phyloP scores from a whole-genome alignment of 2,888 invertebrate species.

The Limenitis arthemis region DNA sequence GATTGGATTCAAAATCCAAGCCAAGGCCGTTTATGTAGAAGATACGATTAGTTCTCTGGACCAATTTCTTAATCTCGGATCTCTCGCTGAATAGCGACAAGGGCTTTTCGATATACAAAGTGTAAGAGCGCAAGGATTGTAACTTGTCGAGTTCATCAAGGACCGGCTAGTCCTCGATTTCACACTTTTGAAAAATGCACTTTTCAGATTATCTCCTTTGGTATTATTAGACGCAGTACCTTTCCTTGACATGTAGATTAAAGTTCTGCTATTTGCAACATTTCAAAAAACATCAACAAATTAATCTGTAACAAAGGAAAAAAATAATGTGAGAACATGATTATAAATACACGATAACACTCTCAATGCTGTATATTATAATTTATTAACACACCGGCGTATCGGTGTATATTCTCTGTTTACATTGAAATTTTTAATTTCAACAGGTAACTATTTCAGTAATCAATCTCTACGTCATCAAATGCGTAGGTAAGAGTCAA shows the following conservation, averaged over 20 bases:
- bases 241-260: conserved; percentile 62
- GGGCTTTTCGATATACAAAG: conserved; percentile 62
- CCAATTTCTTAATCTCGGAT: conserved; percentile 74
- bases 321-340: background rate
- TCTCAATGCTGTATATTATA: no score
- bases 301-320: conserved; percentile 56
- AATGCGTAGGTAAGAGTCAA: background rate
- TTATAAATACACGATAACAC: no score
- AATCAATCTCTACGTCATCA: no score
- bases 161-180: conserved; percentile 69
- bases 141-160: conserved; percentile 69
- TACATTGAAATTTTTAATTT: no score
- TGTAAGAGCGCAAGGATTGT: conserved; percentile 64
- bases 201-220: conserved; percentile 50
- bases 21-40: conserved; percentile 46
- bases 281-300: conserved; percentile 43
- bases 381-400: no score
- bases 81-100: conserved; percentile 69
- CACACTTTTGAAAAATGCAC: conserved; percentile 58
- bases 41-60: conserved; percentile 58
- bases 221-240: conserved; percentile 42
- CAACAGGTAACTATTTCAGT: no score
- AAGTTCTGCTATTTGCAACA: conserved; percentile 58
- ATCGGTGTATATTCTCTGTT: no score
- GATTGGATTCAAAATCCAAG: conserved; percentile 48